A percentile compares a stretch with the other conserved stretches of the same genome.
These are phyloP conservation scores for Drosophila paulistorum DNA, from an alignment of 1,140 invertebrate species.

Conservation along the genomic window DNA sequence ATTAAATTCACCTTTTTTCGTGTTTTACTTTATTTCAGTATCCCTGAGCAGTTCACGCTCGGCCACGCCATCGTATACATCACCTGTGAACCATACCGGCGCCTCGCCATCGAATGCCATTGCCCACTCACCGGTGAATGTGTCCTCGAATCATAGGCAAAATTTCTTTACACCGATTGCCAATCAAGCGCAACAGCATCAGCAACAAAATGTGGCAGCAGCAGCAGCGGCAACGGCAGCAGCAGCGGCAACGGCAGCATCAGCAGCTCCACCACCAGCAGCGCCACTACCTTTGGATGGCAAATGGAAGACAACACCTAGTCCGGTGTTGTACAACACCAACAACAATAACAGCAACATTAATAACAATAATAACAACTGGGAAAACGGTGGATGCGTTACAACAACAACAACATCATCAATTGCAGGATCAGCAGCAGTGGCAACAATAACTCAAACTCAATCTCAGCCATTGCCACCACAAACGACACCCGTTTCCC, in stretches of 20 bases:
- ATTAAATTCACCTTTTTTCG: conserved; percentile 10
- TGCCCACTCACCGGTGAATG: conserved; percentile 87
- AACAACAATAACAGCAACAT: conserved; percentile 52
- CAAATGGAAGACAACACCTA: conserved; percentile 81
- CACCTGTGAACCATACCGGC: conserved; percentile 87
- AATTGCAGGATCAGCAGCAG: conserved; percentile 74
- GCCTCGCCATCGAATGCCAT: conserved; percentile 86
- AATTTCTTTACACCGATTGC: conserved; percentile 94
- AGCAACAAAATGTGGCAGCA: conserved; percentile 65
- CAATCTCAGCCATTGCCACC: conserved; percentile 58
- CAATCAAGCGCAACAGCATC: conserved; percentile 84
- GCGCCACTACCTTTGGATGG: conserved; percentile 56
- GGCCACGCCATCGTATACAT: conserved; percentile 93
- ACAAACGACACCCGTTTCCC: conserved; percentile 80
- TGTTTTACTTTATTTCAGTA: conserved; percentile 85
- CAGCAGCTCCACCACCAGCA: conserved; percentile 23
- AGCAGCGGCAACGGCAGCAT: conserved; percentile 24
- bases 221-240: conserved; percentile 41
- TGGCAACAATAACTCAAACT: conserved; percentile 83
- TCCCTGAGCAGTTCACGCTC: conserved; percentile 96
- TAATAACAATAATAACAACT: conserved; percentile 60
- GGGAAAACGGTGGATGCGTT: conserved; percentile 47
- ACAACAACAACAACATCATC: conserved; percentile 44
- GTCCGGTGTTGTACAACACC: conserved; percentile 77
- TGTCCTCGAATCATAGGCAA: conserved; percentile 86